These are phyloP conservation scores for Drosophila neutralis DNA, from an alignment of 2,888 invertebrate genomes.

Conservation along the genomic window DNA sequence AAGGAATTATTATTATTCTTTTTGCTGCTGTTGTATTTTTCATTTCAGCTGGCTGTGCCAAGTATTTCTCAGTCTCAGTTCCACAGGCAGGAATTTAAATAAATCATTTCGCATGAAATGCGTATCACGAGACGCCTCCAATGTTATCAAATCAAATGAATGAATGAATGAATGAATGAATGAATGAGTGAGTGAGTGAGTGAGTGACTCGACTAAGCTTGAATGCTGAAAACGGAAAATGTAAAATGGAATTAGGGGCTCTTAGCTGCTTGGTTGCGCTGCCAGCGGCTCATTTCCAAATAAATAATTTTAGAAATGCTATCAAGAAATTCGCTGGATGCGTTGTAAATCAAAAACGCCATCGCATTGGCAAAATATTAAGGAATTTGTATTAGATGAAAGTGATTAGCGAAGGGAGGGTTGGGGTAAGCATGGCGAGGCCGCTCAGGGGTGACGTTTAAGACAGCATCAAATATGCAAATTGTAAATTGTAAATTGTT, in stretches of 20 bases:
- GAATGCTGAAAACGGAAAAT: slow-evolving; percentile 1
- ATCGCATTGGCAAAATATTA: slow-evolving; percentile 57
- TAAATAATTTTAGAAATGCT: slow-evolving; percentile 62
- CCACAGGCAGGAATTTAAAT: slow-evolving; percentile 69
- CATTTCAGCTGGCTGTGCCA: slow-evolving; percentile 35
- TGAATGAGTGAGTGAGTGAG: slow-evolving; percentile 25
- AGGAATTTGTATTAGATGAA: slow-evolving; percentile 3
- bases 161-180: slow-evolving; percentile 65
- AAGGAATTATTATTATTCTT: slow-evolving; percentile 26
- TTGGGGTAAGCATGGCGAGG: background rate
- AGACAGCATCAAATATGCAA: slow-evolving; percentile 74
- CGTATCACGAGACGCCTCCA: slow-evolving; percentile 53
- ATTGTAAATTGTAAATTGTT: slow-evolving; percentile 58
- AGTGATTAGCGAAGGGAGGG: background rate
- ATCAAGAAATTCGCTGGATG: slow-evolving; percentile 39
- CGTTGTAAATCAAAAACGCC: slow-evolving; percentile 76
- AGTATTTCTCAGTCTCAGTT: slow-evolving; percentile 21
- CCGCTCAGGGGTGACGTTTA: slow-evolving; percentile 41
- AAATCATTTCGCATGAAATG: slow-evolving; percentile 76
- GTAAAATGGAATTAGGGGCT: slow-evolving; percentile 53
- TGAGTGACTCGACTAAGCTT: slow-evolving; percentile 44
- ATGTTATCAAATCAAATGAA: slow-evolving; percentile 75
- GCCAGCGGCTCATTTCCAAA: slow-evolving; percentile 35
- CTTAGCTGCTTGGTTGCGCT: slow-evolving; percentile 54
- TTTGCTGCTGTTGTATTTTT: slow-evolving; percentile 16